Percentiles rank a stretch among this genome's conserved stretches.
Evolutionary conservation across 2,113 vertebrate species (phyloP).

Genomic region (Balaenoptera acutorostrata): DNA sequence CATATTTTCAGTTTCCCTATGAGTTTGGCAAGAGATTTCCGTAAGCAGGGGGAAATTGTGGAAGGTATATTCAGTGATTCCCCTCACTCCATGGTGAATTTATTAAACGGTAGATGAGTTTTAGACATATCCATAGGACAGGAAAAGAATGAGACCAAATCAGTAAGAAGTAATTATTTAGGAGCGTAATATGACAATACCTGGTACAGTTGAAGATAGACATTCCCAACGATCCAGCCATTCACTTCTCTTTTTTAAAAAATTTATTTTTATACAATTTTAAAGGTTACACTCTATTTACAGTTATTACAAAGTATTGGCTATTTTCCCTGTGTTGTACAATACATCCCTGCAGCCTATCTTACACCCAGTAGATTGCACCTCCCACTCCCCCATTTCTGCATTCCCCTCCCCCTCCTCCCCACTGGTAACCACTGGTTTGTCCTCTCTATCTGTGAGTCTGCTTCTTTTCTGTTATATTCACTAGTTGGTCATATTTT

Average conservation of each 20-base stretch:
- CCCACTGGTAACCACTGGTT: background rate
- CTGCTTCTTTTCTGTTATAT: background rate
- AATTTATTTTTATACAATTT: background rate
- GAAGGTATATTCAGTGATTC: background rate
- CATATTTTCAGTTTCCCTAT: background rate
- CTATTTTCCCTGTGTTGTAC: background rate
- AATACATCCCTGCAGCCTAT: background rate
- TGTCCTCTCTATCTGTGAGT: background rate
- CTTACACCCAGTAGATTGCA: background rate
- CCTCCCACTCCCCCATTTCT: background rate
- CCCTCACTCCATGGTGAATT: background rate
- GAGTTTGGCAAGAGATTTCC: background rate
- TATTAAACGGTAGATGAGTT: background rate
- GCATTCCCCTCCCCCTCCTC: background rate
- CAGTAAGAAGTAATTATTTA: background rate
- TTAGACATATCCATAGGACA: background rate
- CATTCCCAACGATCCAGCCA: background rate
- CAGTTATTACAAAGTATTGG: background rate
- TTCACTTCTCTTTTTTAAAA: background rate
- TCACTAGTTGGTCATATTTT: background rate
- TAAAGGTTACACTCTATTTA: background rate
- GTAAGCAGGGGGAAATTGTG: background rate
- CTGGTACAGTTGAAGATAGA: background rate
- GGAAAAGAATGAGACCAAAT: background rate
- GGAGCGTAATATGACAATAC: background rate